Percentiles rank a stretch among this genome's conserved stretches.
Evolutionary conservation across 2,797 vertebrate genomes (phyloP).

Genomic region (Orientallactaga sibirica): DNA sequence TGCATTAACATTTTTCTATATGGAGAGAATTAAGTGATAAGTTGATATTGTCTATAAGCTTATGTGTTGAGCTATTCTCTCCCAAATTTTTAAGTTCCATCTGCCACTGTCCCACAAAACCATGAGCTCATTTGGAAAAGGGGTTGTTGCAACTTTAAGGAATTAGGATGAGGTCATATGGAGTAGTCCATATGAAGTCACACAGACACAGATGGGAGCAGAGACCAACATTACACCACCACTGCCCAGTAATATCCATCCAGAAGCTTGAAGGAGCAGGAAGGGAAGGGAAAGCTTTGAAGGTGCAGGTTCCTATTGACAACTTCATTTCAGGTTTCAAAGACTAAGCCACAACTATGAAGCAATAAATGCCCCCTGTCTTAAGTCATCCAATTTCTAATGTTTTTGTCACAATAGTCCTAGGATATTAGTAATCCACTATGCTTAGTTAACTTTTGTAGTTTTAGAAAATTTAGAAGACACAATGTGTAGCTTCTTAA

Average conservation of each 20-base stretch:
- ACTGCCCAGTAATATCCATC: background rate
- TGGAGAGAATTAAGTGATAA: background rate
- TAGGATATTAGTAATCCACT: background rate
- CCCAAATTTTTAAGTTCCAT: background rate
- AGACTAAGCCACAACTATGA: background rate
- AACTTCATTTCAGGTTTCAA: background rate
- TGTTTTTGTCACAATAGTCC: background rate
- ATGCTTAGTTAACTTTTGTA: background rate
- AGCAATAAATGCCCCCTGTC: background rate
- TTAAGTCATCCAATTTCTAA: background rate
- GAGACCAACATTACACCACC: background rate
- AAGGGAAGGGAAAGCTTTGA: background rate
- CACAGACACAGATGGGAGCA: background rate
- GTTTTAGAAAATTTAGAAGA: constrained; percentile 22
- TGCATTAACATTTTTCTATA: background rate
- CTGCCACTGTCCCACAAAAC: background rate
- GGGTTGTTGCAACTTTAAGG: background rate
- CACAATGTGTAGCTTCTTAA: background rate
- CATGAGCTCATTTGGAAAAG: background rate
- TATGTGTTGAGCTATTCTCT: background rate
- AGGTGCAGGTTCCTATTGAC: accelerated
- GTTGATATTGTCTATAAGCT: background rate
- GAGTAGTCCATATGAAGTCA: background rate
- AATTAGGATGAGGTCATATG: background rate
- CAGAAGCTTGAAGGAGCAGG: background rate